A percentile compares a stretch with the other conserved stretches of the same genome.
Evolutionary conservation across 1,140 invertebrate genomes (phyloP).

Genomic region (Zelostemma sp.): DNA sequence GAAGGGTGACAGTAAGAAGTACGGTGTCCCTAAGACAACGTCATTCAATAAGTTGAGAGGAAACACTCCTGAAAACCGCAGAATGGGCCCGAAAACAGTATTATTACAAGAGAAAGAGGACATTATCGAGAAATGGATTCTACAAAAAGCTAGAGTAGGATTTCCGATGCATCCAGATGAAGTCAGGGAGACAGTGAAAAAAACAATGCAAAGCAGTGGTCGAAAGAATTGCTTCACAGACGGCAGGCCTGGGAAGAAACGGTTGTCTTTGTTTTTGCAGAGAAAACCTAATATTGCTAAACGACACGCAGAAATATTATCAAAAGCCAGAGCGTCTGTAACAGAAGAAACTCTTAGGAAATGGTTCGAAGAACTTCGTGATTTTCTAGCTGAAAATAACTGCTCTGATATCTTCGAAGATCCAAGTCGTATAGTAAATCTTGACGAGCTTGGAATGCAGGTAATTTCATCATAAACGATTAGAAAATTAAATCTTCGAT

Average conservation of each 20-base stretch:
- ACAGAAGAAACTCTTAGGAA: slow-evolving; percentile 49
- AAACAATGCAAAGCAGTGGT: slow-evolving; percentile 25
- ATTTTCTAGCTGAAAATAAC: slow-evolving; percentile 32
- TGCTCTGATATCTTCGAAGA: slow-evolving; percentile 46
- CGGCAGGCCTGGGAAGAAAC: slow-evolving; percentile 56
- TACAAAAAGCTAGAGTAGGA: slow-evolving; percentile 41
- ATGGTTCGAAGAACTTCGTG: slow-evolving; percentile 46
- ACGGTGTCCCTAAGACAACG: slow-evolving; percentile 35
- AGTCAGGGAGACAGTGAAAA: slow-evolving; percentile 44
- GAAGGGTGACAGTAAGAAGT: no score
- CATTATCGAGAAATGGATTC: slow-evolving; percentile 40
- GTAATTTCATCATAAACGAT: slow-evolving; percentile 53
- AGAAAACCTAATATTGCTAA: slow-evolving; percentile 53
- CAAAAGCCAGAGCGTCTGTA: slow-evolving; percentile 48
- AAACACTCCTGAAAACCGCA: slow-evolving; percentile 13
- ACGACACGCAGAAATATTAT: slow-evolving; percentile 54
- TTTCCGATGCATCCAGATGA: slow-evolving; percentile 50
- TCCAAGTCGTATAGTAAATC: slow-evolving; percentile 54
- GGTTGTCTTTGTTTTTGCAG: slow-evolving; percentile 59
- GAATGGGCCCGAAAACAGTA: slow-evolving; percentile 33
- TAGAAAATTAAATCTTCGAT: slow-evolving; percentile 10
- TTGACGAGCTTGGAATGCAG: slow-evolving; percentile 57
- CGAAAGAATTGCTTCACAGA: slow-evolving; percentile 44
- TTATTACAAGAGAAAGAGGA: slow-evolving; percentile 38
- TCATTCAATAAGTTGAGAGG: slow-evolving; percentile 29